phyloP scores from a whole-genome alignment of 2,797 vertebrate genomes.

The Pseudochaenichthys georgianus region DNA sequence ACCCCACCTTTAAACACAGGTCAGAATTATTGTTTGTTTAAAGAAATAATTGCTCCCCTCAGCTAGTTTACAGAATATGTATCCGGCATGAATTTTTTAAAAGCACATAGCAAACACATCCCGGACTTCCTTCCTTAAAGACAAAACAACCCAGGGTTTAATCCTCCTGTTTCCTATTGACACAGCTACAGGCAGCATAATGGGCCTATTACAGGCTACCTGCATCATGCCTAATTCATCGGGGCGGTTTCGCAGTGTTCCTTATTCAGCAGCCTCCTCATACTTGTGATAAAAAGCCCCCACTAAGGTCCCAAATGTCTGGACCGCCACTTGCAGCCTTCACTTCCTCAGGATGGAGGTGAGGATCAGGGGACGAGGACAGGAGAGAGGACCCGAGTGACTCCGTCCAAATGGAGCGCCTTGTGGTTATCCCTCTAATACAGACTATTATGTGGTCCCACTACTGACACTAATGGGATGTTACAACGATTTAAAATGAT shows the following conservation, averaged over 20 bases:
- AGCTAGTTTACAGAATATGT: not conserved
- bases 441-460: constrained; percentile 98
- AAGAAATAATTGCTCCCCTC: not conserved
- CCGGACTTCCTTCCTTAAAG: constrained; percentile 31
- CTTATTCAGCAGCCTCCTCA: constrained; percentile 75
- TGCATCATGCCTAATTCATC: constrained; percentile 84
- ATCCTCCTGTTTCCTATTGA: constrained; percentile 71
- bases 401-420: constrained; percentile 96
- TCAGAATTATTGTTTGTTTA: not conserved
- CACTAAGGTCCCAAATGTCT: constrained; percentile 56
- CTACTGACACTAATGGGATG: constrained; percentile 99
- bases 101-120: constrained; percentile 24
- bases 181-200: constrained; percentile 75
- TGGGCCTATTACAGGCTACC: constrained; percentile 76
- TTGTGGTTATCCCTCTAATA: constrained; percentile 98
- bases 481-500: constrained; percentile 99
- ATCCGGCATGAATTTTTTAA: not conserved
- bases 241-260: constrained; percentile 51
- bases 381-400: constrained; percentile 86
- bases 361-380: constrained; percentile 62
- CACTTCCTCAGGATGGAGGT: constrained; percentile 66
- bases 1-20: not conserved
- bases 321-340: constrained; percentile 56
- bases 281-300: constrained; percentile 60
- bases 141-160: constrained; percentile 52